Base-by-base conservation (phyloP, 2,113 vertebrate genomes). In the Apodemus speciosus region DNA sequence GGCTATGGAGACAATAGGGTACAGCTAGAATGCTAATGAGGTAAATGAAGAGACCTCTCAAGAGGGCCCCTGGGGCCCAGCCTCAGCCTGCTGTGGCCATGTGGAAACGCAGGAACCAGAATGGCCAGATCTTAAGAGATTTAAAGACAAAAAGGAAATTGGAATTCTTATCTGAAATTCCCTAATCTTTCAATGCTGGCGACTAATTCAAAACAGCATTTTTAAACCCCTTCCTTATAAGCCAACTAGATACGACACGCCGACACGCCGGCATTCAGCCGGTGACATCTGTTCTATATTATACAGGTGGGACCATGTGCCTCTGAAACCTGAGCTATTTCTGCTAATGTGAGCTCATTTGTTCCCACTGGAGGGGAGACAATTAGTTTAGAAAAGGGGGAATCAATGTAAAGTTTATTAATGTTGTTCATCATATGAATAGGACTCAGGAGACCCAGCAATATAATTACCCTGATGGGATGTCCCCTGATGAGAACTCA, bases 361-460 rank as follows among this genome's bases (percentile, higher is more conserved):
- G 85, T 93, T 95, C 95, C 92, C 95, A 83, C 83, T 49, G 91
- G 89, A 88, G 85, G 10, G 64, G 56, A 95, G 95, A 91, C 69
- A 89, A n/a, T 95, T 84, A 18, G 71, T 88, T 94, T 96, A 93
- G 71, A 38, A 72, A 91, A 89, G 84, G 80, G 86, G 35, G 13
- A 62, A 87, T 80, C 53, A 32, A 20, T 85, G 79, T 92, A 90
- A 94, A 84, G 91, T 92, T 90, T 91, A 96, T 96, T 95, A 95
- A 94, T 89, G 84, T 84, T 96, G 86, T 96, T 92, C 89, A 93
- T 96, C 95, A 93, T 89, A 71, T 79, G 60, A 96, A 96, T 95
- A 85, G 93, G 88, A 60, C 95, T 77, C 79, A 60, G n/a, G 93
- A 95, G 92, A 95, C 71, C 40, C 84, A 93, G 66, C 58, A n/a